A percentile compares a stretch with the other conserved stretches of the same genome.
These are phyloP conservation scores for Netelia inedita DNA, from an alignment of 2,888 invertebrate genomes.

Conservation along the genomic window DNA sequence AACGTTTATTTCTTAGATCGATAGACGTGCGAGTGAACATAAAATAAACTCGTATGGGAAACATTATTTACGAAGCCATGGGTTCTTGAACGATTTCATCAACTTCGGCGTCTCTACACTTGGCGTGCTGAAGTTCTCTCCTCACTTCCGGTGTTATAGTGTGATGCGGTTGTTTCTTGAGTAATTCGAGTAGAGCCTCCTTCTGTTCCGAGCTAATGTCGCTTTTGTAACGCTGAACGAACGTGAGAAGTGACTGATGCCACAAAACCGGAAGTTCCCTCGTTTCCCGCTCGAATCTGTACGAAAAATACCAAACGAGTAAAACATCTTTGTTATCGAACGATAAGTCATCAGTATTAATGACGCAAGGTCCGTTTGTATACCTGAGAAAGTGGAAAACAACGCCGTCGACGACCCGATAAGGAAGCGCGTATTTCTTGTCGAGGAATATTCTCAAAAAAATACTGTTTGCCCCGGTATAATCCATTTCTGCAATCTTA, in stretches of 20 bases:
- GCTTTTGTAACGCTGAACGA: slow-evolving; percentile 97
- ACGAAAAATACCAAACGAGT: slow-evolving; percentile 69
- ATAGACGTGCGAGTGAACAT: slow-evolving; percentile 7
- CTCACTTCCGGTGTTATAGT: slow-evolving; percentile 94
- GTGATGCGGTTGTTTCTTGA: slow-evolving; percentile 90
- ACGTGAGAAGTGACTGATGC: slow-evolving; percentile 98
- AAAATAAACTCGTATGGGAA: slow-evolving; percentile 30
- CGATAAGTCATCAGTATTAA: no score
- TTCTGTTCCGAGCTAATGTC: slow-evolving; percentile 97
- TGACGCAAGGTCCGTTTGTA: slow-evolving; percentile 57
- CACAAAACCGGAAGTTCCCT: slow-evolving; percentile 97
- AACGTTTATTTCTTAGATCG: slow-evolving; percentile 33
- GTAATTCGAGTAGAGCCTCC: slow-evolving; percentile 92
- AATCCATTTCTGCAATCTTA: slow-evolving; percentile 99
- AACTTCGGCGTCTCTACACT: slow-evolving; percentile 91
- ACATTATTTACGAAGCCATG: slow-evolving; percentile 71
- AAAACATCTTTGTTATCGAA: slow-evolving; percentile 12
- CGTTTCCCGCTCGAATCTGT: slow-evolving; percentile 93
- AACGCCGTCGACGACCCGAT: slow-evolving; percentile 96
- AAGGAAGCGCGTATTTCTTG: slow-evolving; percentile 99
- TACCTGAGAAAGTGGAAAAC: slow-evolving; percentile 97
- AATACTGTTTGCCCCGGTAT: slow-evolving; percentile 97
- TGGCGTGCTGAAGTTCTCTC: slow-evolving; percentile 93
- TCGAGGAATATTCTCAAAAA: slow-evolving; percentile 97
- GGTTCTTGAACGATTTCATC: slow-evolving; percentile 78